These are phyloP conservation scores for Eulemur mongoz DNA, from an alignment of 2,797 vertebrate genomes.

Conservation along the genomic window DNA sequence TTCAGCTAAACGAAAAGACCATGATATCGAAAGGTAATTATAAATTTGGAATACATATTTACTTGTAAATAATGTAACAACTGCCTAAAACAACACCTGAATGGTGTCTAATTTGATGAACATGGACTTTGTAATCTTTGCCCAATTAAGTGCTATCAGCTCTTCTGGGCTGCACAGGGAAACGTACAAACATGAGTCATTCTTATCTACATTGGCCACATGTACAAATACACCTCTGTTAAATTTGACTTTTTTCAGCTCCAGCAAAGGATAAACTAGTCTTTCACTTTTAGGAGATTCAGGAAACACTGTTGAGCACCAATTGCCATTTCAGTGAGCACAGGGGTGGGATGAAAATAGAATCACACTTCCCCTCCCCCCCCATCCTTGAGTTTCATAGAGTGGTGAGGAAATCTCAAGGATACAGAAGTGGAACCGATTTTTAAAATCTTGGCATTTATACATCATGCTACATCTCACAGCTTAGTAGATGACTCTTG, in stretches of 20 bases:
- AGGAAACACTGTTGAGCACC: background rate
- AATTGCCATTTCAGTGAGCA: background rate
- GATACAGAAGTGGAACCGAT: background rate
- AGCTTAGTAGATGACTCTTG: background rate
- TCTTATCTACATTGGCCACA: background rate
- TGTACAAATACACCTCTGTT: background rate
- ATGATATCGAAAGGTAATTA: background rate
- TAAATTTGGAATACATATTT: background rate
- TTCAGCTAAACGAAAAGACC: background rate
- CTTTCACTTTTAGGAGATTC: background rate
- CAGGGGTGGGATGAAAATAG: background rate
- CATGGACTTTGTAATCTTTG: background rate
- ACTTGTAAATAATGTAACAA: background rate
- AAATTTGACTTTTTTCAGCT: background rate
- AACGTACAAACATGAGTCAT: background rate
- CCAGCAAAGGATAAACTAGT: background rate
- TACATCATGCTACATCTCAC: background rate
- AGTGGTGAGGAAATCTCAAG: background rate
- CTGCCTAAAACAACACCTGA: slow-evolving; percentile 6
- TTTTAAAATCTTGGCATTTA: background rate
- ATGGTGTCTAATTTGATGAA: slow-evolving; percentile 21
- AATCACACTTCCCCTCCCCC: background rate
- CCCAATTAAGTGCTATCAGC: background rate
- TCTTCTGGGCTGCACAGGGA: background rate
- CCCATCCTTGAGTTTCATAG: background rate